Percentiles rank a stretch among this genome's conserved stretches.
Conservation (phyloP, 1,140 invertebrate species). For the Mamestra configurata region DNA sequence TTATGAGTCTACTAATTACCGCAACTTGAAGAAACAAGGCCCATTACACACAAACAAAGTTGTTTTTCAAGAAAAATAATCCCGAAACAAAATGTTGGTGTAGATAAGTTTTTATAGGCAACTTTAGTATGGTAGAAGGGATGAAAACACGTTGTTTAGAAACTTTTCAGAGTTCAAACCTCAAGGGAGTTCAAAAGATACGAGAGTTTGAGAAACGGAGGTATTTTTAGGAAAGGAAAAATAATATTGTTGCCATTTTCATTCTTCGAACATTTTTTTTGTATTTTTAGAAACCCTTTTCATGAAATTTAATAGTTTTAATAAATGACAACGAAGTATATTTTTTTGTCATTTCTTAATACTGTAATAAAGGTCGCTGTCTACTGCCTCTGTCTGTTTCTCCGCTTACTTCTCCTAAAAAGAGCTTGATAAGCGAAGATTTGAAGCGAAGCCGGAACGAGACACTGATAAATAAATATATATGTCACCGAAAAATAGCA, state of each 20-base stretch:
- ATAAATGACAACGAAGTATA: no score
- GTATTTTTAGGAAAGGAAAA: background rate
- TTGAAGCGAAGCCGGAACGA: no score
- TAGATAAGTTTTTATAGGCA: slow-evolving; percentile 24
- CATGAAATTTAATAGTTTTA: no score
- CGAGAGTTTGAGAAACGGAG: background rate
- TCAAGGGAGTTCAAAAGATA: slow-evolving; percentile 33
- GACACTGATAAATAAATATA: no score
- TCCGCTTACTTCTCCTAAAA: no score
- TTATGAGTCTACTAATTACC: slow-evolving; percentile 32
- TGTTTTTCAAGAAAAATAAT: slow-evolving; percentile 35
- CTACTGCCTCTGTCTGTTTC: no score
- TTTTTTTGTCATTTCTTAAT: no score
- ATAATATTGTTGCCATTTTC: background rate
- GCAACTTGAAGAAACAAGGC: slow-evolving; percentile 33
- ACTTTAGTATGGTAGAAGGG: slow-evolving; percentile 19
- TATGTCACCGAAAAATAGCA: no score
- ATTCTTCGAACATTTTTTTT: no score
- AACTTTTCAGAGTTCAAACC: slow-evolving; percentile 19
- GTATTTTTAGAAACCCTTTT: no score
- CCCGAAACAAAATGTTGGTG: slow-evolving; percentile 5
- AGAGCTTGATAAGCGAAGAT: no score
- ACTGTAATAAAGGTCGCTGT: no score
- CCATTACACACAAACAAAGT: slow-evolving; percentile 43
- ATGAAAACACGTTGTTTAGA: slow-evolving; percentile 26